Percentiles rank a stretch among this genome's conserved stretches.
phyloP scores from a whole-genome alignment of 1,140 invertebrate genomes.

The Papilio glaucus region DNA sequence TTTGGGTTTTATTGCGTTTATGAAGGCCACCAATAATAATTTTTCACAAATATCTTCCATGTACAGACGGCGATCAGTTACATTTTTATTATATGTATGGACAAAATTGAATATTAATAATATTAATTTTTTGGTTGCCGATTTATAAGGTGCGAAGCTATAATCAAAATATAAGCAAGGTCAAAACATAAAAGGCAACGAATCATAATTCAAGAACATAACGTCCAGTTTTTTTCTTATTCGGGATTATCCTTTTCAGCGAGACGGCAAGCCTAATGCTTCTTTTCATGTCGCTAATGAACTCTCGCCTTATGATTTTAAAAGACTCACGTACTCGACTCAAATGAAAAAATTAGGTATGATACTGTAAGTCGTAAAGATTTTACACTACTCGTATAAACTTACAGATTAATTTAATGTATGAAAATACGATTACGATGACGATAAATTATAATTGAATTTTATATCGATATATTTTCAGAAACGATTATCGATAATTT shows the following conservation, averaged over 20 bases:
- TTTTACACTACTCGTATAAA: too few relatives aligned
- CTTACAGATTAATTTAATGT: neutral
- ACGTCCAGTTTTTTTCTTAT: conserved; percentile 21
- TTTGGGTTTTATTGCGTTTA: too few relatives aligned
- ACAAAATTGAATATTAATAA: too few relatives aligned
- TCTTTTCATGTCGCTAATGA: conserved; percentile 47
- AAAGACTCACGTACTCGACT: conserved; percentile 27
- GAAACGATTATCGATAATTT: too few relatives aligned
- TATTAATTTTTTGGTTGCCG: too few relatives aligned
- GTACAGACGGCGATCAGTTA: too few relatives aligned
- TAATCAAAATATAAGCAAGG: neutral
- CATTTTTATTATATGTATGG: too few relatives aligned
- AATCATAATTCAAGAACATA: conserved; percentile 17
- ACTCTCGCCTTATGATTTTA: conserved; percentile 37
- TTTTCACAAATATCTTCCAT: too few relatives aligned
- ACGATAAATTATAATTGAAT: too few relatives aligned
- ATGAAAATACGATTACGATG: neutral
- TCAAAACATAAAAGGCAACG: neutral
- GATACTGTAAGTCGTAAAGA: conserved; percentile 26
- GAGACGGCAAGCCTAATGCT: conserved; percentile 42
- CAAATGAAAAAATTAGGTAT: conserved; percentile 27
- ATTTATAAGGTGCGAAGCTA: neutral
- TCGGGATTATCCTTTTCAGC: conserved; percentile 46
- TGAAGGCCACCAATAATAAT: too few relatives aligned
- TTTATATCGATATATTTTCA: too few relatives aligned